Evolutionary conservation across 2,113 vertebrate species (phyloP), one percentile per base, ranked within the genome.

Genomic region (Machaerirhynchus nigripectus): DNA sequence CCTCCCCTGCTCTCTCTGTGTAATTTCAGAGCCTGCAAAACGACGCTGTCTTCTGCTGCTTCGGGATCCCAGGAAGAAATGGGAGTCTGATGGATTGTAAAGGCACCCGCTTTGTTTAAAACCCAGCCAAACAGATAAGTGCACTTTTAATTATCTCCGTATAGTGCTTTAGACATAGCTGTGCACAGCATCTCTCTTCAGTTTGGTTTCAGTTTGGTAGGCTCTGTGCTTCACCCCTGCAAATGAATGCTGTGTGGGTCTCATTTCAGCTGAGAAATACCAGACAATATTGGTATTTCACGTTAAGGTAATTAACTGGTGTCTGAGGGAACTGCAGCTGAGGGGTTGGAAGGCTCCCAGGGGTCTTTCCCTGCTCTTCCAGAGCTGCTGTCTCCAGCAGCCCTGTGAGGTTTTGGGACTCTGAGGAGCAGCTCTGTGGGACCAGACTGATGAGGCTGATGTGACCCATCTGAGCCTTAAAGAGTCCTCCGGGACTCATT

Each of bases 121-220:
- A 37, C 21, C 28, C 92, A 89, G 83, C 88, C 90, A 90, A 92
- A 93, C 93, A 97, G 96, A 96, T 96, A 97, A 97, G 96, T 97
- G 94, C 53, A 73, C 92, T 96, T 96, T 96, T 87, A 84, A 94
- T 84, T 93, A 53, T 76, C 94, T 94, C 67, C 3, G 9, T 57
- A 12, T 4, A 17, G 46, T 28, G 19, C 69, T 89, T 92, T 88
- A 95, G 83, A 33, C 23, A 2, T 69, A 89, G 84, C 64, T 65
- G 50, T 64, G 92, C n/a, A 27, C 63, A 52, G 15, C 42, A 22
- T 50, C 42, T 86, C 63, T 89, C 82, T 88, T 53, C 70, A 31
- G 21, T 33, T 70, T 0, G 5, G 12, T 35, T 84, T 68, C 50
- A 21, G 18, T 47, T 71, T 0, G 33, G 61, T 56, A 92, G 65